phyloP scores from a whole-genome alignment of 2,797 vertebrate genomes.

The Phylloscopus collybita region DNA sequence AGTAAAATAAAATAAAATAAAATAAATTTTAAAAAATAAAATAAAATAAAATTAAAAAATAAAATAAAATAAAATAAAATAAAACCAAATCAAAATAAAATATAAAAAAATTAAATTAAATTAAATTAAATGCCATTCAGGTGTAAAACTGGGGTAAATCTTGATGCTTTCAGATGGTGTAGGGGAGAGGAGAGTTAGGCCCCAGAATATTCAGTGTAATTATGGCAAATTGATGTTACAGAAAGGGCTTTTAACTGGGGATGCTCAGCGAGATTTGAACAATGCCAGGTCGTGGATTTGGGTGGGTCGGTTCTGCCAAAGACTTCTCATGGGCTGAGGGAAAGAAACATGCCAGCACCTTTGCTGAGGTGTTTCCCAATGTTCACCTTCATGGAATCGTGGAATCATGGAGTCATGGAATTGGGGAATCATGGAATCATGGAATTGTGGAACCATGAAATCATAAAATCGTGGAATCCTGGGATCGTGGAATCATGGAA shows the following conservation, averaged over 20 bases:
- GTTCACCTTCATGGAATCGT: background rate
- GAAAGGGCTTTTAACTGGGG: background rate
- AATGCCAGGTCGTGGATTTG: background rate
- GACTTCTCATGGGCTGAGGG: background rate
- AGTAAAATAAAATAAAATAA: background rate
- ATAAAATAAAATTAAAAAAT: no score
- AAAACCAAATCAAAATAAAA: background rate
- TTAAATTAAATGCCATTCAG: background rate
- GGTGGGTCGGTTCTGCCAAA: background rate
- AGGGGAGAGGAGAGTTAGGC: background rate
- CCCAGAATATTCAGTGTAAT: background rate
- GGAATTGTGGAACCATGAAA: background rate
- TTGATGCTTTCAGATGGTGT: background rate
- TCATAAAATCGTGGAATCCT: fast-evolving
- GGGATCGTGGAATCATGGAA: background rate
- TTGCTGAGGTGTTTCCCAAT: background rate
- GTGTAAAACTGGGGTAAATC: background rate
- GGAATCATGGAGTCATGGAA: background rate
- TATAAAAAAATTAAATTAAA: background rate
- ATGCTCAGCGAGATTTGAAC: background rate
- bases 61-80: background rate
- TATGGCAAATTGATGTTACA: background rate
- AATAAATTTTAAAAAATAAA: no score
- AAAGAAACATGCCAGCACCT: background rate
- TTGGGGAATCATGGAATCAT: fast-evolving